Percentiles rank a stretch among this genome's conserved stretches.
phyloP scores from a whole-genome alignment of 2,113 vertebrate genomes.

The Urocynchramus pylzowi region DNA sequence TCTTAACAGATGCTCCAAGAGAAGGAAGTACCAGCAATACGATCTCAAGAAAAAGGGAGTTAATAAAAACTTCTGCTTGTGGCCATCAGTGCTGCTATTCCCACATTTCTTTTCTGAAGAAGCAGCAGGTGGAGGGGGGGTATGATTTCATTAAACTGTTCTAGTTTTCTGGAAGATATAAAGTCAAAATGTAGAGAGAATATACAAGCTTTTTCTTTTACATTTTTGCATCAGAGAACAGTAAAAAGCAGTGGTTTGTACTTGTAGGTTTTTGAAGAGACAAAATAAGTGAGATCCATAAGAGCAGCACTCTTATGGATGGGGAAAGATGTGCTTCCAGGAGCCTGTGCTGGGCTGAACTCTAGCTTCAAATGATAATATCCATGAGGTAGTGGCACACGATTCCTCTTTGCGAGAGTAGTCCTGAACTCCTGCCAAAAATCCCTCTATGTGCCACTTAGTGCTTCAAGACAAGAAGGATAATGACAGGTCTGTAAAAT shows the following conservation, averaged over 20 bases:
- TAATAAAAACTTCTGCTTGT: background rate
- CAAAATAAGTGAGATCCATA: background rate
- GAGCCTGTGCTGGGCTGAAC: background rate
- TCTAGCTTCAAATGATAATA: background rate
- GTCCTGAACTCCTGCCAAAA: slow-evolving; percentile 49
- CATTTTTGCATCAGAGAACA: background rate
- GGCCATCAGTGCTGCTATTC: background rate
- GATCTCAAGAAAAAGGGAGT: background rate
- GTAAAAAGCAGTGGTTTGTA: background rate
- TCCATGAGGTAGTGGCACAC: background rate
- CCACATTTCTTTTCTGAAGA: background rate
- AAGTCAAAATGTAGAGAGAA: background rate
- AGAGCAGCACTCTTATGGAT: background rate
- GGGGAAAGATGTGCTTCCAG: background rate
- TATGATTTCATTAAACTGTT: background rate
- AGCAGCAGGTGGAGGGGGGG: background rate
- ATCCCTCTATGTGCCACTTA: background rate
- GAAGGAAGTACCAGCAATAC: background rate
- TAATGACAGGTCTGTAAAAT: slow-evolving; percentile 57
- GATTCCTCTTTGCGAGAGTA: background rate
- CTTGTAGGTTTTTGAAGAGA: background rate
- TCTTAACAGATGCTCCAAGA: background rate
- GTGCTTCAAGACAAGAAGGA: slow-evolving; percentile 57
- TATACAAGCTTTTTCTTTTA: background rate
- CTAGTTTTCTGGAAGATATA: background rate